A percentile compares a stretch with the other conserved stretches of the same genome.
phyloP scores from a whole-genome alignment of 2,113 vertebrate species.

The Nerophis ophidion region DNA sequence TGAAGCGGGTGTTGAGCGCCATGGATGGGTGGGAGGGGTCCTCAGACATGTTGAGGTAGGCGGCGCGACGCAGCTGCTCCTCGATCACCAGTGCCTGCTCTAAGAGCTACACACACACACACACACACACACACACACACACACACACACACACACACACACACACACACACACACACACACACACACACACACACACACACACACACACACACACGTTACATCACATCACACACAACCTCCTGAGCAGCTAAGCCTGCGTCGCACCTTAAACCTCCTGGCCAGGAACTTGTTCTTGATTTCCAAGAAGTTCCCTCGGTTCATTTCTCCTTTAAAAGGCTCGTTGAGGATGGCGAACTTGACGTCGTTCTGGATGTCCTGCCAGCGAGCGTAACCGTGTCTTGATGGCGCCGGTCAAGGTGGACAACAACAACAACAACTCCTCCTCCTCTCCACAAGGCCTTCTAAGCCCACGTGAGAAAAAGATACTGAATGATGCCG shows the following conservation, averaged over 20 bases:
- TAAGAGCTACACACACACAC: constrained; percentile 71
- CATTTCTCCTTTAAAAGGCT: constrained; percentile 97
- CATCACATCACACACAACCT: neutral
- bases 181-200: neutral
- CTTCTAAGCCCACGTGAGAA: neutral
- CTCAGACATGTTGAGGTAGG: constrained; percentile 96
- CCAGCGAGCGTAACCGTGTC: constrained; percentile 98
- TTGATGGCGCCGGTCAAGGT: constrained; percentile 72
- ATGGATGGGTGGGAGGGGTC: constrained; percentile 95
- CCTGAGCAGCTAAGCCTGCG: too few species aligned
- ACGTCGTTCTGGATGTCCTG: constrained; percentile 98
- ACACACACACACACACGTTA: neutral
- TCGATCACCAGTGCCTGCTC: constrained; percentile 96
- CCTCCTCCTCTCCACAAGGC: too few species aligned
- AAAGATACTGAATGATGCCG: constrained; percentile 99
- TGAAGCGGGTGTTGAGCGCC: constrained; percentile 94
- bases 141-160: neutral
- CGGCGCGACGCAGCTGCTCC: constrained; percentile 91
- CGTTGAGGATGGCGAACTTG: constrained; percentile 95
- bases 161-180: neutral
- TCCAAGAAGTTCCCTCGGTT: constrained; percentile 97
- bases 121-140: neutral
- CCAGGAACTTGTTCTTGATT: constrained; percentile 98
- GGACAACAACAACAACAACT: neutral
- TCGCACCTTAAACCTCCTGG: constrained; percentile 89